Conservation (phyloP, 2,797 vertebrate species). For the Cynopterus sphinx region DNA sequence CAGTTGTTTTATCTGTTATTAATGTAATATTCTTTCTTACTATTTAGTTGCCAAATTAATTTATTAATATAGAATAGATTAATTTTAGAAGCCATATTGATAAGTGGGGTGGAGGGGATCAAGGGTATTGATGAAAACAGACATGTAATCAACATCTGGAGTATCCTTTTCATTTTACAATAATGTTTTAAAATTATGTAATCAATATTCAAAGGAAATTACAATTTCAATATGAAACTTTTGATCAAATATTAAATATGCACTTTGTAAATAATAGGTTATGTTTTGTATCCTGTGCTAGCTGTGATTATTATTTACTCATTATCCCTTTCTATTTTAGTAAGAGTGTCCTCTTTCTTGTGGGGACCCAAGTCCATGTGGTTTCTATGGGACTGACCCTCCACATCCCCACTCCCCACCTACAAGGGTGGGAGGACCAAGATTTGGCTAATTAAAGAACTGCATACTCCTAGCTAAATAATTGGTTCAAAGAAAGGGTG, state of each 20-base stretch:
- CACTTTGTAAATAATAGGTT: neutral
- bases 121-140: slow-evolving; percentile 10
- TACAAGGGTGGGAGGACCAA: neutral
- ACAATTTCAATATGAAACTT: neutral
- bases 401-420: too few species aligned
- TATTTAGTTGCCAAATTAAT: neutral
- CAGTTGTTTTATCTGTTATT: slow-evolving; percentile 24
- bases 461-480: neutral
- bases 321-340: neutral
- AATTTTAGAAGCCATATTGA: neutral
- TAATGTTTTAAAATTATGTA: slow-evolving; percentile 20
- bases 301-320: neutral
- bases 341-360: neutral
- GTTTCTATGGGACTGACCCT: neutral
- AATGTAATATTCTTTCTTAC: neutral
- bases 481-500: neutral
- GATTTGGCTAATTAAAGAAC: neutral
- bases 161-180: neutral
- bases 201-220: neutral
- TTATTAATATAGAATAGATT: neutral
- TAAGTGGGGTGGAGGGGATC: neutral
- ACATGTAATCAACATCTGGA: neutral
- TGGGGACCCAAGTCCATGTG: neutral
- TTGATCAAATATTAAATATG: neutral
- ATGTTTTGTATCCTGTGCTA: neutral